Conservation (phyloP, 2,113 vertebrate genomes). For the Corythoichthys intestinalis region DNA sequence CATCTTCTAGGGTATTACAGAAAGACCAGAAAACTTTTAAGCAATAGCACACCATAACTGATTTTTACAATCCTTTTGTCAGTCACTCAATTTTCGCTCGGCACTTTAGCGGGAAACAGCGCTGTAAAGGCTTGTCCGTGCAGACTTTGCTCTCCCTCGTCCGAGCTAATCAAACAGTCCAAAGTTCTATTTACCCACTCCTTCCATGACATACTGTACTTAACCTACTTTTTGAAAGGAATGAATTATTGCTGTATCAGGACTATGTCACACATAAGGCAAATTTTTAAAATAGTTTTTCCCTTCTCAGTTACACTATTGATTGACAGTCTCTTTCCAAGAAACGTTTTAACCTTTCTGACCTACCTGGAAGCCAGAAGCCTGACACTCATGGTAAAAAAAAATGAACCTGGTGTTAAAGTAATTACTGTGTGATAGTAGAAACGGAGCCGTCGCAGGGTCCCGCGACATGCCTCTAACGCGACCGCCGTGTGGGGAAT, state of each 20-base stretch:
- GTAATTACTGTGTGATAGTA: constrained; percentile 23
- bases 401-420: constrained; percentile 44
- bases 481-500: background rate
- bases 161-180: constrained; percentile 65
- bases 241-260: background rate
- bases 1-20: no score
- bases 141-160: constrained; percentile 62
- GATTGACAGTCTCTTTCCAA: constrained; percentile 21
- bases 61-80: constrained; percentile 1
- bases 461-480: background rate
- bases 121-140: constrained; percentile 19
- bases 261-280: background rate
- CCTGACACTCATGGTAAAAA: constrained; percentile 26
- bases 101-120: constrained; percentile 27
- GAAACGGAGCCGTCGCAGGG: background rate
- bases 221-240: constrained; percentile 36
- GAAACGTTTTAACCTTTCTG: constrained; percentile 10
- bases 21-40: background rate
- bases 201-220: constrained; percentile 42
- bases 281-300: background rate
- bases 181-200: constrained; percentile 63
- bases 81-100: constrained; percentile 28
- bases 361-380: constrained; percentile 15
- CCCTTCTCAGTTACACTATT: background rate
- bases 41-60: background rate